phyloP scores from a whole-genome alignment of 2,797 vertebrate genomes.

The Melanotaenia nigrans region DNA sequence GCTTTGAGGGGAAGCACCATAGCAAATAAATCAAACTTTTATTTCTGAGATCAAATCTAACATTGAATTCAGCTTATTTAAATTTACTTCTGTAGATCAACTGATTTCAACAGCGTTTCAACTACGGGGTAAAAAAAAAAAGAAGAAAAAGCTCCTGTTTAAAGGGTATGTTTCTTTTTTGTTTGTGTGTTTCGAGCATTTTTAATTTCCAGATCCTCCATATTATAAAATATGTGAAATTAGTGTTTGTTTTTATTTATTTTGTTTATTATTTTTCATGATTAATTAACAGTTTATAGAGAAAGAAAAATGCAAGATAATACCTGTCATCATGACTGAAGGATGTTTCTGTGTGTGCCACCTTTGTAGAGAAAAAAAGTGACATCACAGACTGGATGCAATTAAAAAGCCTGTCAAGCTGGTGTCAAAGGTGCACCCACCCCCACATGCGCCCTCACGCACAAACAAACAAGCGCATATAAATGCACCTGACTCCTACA shows the following conservation, averaged over 20 bases:
- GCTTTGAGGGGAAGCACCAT: not conserved
- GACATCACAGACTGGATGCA: conserved; percentile 67
- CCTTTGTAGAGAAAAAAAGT: conserved; percentile 45
- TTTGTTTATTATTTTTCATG: conserved; percentile 13
- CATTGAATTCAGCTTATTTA: conserved; percentile 24
- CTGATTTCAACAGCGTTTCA: conserved; percentile 9
- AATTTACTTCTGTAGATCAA: conserved; percentile 12
- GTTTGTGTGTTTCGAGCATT: conserved; percentile 1
- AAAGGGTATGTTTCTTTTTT: not conserved
- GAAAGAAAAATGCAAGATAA: conserved; percentile 19
- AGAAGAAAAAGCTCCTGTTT: conserved; percentile 45
- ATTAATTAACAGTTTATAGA: conserved; percentile 48
- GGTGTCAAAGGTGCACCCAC: conserved; percentile 71
- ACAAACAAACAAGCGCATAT: conserved; percentile 39
- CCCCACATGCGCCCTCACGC: conserved; percentile 42
- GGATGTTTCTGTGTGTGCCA: conserved; percentile 6
- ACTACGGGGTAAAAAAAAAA: not conserved
- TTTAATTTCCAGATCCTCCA: too few species aligned
- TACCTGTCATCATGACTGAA: conserved; percentile 10
- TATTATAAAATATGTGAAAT: too few species aligned
- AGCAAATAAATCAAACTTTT: conserved; percentile 12
- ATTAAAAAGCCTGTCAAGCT: conserved; percentile 78
- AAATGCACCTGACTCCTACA: conserved; percentile 50
- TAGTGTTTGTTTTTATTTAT: conserved; percentile 5
- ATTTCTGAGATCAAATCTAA: conserved; percentile 31